phyloP scores from a whole-genome alignment of 2,888 invertebrate genomes.

The Portevinia maculata region DNA sequence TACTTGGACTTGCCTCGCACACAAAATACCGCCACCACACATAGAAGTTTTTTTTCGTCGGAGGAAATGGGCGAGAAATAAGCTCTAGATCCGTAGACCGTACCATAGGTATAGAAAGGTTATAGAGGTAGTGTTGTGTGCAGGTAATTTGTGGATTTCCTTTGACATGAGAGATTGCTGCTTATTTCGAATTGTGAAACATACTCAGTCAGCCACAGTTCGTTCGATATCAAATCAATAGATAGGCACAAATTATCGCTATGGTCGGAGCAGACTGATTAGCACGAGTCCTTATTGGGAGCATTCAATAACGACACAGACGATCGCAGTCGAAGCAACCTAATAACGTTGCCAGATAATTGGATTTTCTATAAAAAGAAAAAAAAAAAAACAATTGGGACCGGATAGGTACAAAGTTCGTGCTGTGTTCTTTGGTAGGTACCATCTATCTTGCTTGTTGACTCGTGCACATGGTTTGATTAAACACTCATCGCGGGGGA shows the following conservation, averaged over 20 bases:
- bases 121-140: conserved; percentile 35
- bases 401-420: conserved; percentile 18
- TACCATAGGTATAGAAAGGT: too few species aligned
- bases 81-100: conserved; percentile 29
- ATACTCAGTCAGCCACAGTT: background rate
- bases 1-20: background rate
- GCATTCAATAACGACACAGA: conserved; percentile 22
- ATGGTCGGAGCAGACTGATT: background rate
- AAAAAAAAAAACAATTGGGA: background rate
- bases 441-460: background rate
- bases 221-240: background rate
- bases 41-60: conserved; percentile 19
- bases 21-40: conserved; percentile 61
- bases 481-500: background rate
- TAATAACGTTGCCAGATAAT: conserved; percentile 13
- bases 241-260: background rate
- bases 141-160: conserved; percentile 60
- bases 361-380: conserved; percentile 14
- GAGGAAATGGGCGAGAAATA: conserved; percentile 55
- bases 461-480: background rate
- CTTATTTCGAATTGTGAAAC: conserved; percentile 10
- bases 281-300: conserved; percentile 17
- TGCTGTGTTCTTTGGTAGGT: background rate
- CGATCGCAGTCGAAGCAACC: background rate
- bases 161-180: conserved; percentile 35